phyloP scores from a whole-genome alignment of 92 coral and sea anemone genomes.

The Desmophyllum pertusum region DNA sequence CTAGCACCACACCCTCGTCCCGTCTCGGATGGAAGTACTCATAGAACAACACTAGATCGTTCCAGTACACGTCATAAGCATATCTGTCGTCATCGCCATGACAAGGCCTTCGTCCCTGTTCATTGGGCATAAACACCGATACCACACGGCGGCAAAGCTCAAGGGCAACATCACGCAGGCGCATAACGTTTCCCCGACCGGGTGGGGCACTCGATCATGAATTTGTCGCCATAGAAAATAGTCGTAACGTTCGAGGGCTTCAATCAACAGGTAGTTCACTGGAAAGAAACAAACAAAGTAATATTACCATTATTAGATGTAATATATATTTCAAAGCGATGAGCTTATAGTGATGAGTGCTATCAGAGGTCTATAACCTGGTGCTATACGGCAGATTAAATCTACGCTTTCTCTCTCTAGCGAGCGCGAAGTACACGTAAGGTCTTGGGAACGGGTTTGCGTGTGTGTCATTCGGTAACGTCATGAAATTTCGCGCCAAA shows the following conservation, averaged over 20 bases:
- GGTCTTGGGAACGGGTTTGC: too few species aligned
- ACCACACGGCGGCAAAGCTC: slow-evolving; percentile 92
- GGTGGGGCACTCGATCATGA: slow-evolving; percentile 92
- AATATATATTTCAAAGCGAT: too few species aligned
- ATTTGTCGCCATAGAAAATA: slow-evolving; percentile 86
- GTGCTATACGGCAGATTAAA: too few species aligned
- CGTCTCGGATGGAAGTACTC: slow-evolving; percentile 95
- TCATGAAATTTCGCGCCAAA: too few species aligned
- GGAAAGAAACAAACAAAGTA: background rate
- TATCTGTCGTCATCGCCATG: slow-evolving; percentile 89
- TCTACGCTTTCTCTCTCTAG: too few species aligned
- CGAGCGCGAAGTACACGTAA: too few species aligned
- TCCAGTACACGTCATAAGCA: slow-evolving; percentile 85
- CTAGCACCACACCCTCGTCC: slow-evolving; percentile 99
- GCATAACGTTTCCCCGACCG: slow-evolving; percentile 93
- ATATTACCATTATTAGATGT: background rate
- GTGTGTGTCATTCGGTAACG: too few species aligned
- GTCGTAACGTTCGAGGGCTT: slow-evolving; percentile 93
- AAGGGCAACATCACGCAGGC: slow-evolving; percentile 90
- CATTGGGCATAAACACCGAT: slow-evolving; percentile 81
- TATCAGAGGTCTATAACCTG: too few species aligned
- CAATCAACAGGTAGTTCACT: slow-evolving; percentile 88
- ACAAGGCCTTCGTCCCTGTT: slow-evolving; percentile 90
- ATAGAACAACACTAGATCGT: slow-evolving; percentile 93
- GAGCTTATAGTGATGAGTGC: too few species aligned